Conservation (phyloP, 1,140 invertebrate genomes). For the Polypedilum vanderplanki region DNA sequence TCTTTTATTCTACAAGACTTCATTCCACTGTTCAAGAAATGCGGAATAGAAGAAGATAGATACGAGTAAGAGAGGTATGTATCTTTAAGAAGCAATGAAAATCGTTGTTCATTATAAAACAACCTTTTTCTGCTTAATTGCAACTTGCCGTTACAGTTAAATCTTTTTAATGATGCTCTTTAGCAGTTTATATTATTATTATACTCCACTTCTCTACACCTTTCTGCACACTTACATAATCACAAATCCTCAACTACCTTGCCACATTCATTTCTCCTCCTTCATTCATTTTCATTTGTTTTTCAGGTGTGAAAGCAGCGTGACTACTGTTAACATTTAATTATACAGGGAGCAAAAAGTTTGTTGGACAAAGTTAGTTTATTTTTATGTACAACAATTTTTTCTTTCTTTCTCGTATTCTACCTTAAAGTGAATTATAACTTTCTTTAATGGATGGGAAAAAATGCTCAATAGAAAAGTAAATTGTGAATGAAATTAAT, state of each 20-base stretch:
- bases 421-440: background rate
- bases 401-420: background rate
- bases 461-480: background rate
- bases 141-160: background rate
- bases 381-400: background rate
- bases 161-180: slow-evolving; percentile 7
- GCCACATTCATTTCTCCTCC: background rate
- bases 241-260: background rate
- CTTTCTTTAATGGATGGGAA: background rate
- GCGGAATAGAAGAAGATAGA: too few species aligned
- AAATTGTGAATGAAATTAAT: background rate
- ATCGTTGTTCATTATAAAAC: background rate
- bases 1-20: too few species aligned
- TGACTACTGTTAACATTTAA: slow-evolving; percentile 13
- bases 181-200: slow-evolving; percentile 8
- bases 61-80: too few species aligned
- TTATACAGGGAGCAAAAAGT: background rate
- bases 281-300: background rate
- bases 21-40: too few species aligned
- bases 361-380: background rate
- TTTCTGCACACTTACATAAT: background rate
- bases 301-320: slow-evolving; percentile 2
- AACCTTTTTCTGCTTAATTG: slow-evolving; percentile 18
- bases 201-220: background rate
- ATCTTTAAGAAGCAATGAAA: background rate